A percentile compares a stretch with the other conserved stretches of the same genome.
These are phyloP conservation scores for Orthonyx spaldingii DNA, from an alignment of 2,113 vertebrate species.

Conservation along the genomic window DNA sequence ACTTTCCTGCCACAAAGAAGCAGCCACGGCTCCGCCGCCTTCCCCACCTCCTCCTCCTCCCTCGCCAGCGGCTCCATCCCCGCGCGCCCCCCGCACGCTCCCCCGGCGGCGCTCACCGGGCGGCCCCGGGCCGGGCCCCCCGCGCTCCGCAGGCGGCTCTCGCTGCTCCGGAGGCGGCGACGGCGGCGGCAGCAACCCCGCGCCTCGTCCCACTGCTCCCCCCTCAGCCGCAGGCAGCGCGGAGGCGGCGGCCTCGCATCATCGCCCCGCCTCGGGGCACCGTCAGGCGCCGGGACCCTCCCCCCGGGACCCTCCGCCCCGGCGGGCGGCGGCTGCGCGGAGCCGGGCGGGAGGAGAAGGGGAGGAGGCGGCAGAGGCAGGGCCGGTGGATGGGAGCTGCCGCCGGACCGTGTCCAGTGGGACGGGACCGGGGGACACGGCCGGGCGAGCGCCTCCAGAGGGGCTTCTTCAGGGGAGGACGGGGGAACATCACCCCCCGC, in stretches of 20 bases:
- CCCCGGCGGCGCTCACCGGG: not conserved
- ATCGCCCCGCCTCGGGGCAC: constrained; percentile 36
- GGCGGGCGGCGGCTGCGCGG: not conserved
- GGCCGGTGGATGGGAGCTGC: not conserved
- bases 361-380: not conserved
- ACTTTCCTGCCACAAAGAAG: constrained; percentile 16
- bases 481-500: not conserved
- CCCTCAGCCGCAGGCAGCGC: constrained; percentile 17
- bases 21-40: not conserved
- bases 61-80: not conserved
- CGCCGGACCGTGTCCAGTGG: not conserved
- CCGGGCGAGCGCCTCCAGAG: not conserved
- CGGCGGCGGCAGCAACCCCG: not conserved
- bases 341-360: not conserved
- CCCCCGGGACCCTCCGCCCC: constrained; percentile 1
- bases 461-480: not conserved
- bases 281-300: constrained; percentile 39
- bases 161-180: not conserved
- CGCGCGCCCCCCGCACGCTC: not conserved
- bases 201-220: constrained; percentile 11
- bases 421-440: not conserved
- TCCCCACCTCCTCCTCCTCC: not conserved
- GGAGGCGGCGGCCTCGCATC: constrained; percentile 13
- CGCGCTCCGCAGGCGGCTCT: not conserved
- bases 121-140: not conserved